Evolutionary conservation across 2,888 invertebrate species (phyloP).

Genomic region (Eristalis pertinax): DNA sequence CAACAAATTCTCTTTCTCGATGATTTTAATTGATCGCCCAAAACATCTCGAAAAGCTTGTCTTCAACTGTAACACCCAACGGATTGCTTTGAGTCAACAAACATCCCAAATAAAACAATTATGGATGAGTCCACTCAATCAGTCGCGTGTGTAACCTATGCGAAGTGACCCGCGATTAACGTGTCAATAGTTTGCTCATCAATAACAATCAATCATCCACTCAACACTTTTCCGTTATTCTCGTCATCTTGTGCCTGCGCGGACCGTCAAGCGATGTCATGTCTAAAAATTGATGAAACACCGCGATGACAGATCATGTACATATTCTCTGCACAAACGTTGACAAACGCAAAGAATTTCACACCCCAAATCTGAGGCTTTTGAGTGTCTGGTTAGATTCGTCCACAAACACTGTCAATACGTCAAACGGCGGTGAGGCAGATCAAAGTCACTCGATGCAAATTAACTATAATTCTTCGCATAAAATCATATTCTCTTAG

Average conservation of each 20-base stretch:
- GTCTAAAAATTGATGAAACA: neutral
- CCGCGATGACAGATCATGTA: slow-evolving; percentile 1
- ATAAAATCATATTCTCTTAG: slow-evolving; percentile 20
- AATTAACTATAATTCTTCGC: slow-evolving; percentile 30
- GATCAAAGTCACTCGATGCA: slow-evolving; percentile 18
- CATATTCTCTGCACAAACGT: neutral
- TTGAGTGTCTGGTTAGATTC: neutral
- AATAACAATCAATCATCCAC: slow-evolving; percentile 39
- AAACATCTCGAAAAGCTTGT: neutral
- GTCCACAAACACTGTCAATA: neutral
- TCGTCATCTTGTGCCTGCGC: neutral
- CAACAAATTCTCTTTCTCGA: neutral
- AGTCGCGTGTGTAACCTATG: neutral
- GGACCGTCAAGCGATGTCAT: neutral
- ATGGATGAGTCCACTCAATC: slow-evolving; percentile 39
- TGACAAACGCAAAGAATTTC: neutral
- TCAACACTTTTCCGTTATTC: neutral
- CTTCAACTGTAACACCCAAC: neutral
- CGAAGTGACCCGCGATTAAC: slow-evolving; percentile 26
- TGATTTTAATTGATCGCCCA: neutral
- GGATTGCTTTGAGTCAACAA: neutral
- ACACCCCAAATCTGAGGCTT: neutral
- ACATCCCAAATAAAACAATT: neutral
- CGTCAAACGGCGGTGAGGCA: neutral
- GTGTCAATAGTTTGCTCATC: slow-evolving; percentile 1